Percentiles rank a stretch among this genome's conserved stretches.
Conservation (phyloP, 2,888 invertebrate species). For the Epirrhoe tristata region DNA sequence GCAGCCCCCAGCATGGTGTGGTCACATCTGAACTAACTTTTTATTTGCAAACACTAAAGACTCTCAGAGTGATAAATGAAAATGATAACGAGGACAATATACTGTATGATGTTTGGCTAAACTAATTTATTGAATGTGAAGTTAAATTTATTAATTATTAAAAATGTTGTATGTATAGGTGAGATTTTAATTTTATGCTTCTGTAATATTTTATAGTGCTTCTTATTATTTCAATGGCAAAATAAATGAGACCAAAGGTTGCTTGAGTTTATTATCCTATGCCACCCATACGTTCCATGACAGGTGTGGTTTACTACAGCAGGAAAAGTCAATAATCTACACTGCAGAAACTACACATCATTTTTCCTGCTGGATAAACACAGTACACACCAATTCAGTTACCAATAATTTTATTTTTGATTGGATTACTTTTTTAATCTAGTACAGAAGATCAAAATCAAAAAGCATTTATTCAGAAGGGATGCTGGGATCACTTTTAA, state of each 20-base stretch:
- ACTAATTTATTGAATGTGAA: conserved; percentile 63
- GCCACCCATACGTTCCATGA: neutral
- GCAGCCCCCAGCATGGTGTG: conserved; percentile 98
- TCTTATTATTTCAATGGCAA: conserved; percentile 10
- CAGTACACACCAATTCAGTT: no score
- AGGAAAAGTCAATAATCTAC: no score
- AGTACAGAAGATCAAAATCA: neutral
- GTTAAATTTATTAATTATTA: conserved; percentile 18
- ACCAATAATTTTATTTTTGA: no score
- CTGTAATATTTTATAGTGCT: conserved; percentile 7
- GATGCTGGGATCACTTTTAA: no score
- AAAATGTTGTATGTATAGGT: conserved; percentile 31
- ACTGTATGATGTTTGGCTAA: conserved; percentile 93
- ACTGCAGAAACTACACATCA: neutral
- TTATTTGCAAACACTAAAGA: conserved; percentile 94
- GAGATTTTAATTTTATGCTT: conserved; percentile 41
- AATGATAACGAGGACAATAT: conserved; percentile 90
- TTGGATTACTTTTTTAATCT: no score
- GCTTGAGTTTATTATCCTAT: conserved; percentile 1
- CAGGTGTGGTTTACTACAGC: no score
- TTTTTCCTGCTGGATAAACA: no score
- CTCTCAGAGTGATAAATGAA: conserved; percentile 90
- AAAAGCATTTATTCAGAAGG: no score
- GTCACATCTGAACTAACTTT: conserved; percentile 97
- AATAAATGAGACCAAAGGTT: conserved; percentile 38